Base-by-base conservation (phyloP, 2,888 invertebrate genomes). In the Caenorhabditis macrosperma region DNA sequence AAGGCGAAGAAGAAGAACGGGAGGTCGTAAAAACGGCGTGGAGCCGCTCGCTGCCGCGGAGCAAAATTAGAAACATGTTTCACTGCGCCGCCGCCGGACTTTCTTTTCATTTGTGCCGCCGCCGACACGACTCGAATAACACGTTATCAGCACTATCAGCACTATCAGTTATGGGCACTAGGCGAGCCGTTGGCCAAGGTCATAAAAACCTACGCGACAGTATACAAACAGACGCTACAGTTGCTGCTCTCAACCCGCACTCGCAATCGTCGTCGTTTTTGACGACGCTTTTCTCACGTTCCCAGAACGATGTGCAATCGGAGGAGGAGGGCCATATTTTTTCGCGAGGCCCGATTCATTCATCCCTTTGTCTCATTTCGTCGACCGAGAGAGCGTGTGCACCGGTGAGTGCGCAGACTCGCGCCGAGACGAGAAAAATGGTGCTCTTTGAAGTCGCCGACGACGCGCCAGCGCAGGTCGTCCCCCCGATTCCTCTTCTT, bases 371-470 rank as follows among this genome's bases (percentile, higher is more conserved):
- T 71, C 61, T 71, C 60, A 68, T 71, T 78, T 71, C 44, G 46
- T 50, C 44, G 44, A 26, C 17, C 50, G 17, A 66, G 48, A 72
- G 35, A 67, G 46, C 30, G 46, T 60, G 54, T 44, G 59, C 77
- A 68, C 61, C 59, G 30, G 50, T 22, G 35, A 66, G 60, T 22
- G 60, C 63, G 57, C 72, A 78, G 61, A 64, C 6, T 33, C 15
- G 66, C 60, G 71, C 52, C 64, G 60, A 61, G 60, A 59, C 78
- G 71, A 79, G 68, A 78, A 67, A 63, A 78, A 78, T 78, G 67
- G 79, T 57, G 61, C 64, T 74, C 79, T 79, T 79, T 74, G 61
- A 74, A 67, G 68, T 74, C 28, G 68, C 78, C 68, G 79, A 22
- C 38, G 44, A 44, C 44, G 61, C 52, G 17, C 44, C 63, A 17